These are phyloP conservation scores for Microplitis manilae DNA, from an alignment of 2,888 invertebrate genomes.

Conservation along the genomic window DNA sequence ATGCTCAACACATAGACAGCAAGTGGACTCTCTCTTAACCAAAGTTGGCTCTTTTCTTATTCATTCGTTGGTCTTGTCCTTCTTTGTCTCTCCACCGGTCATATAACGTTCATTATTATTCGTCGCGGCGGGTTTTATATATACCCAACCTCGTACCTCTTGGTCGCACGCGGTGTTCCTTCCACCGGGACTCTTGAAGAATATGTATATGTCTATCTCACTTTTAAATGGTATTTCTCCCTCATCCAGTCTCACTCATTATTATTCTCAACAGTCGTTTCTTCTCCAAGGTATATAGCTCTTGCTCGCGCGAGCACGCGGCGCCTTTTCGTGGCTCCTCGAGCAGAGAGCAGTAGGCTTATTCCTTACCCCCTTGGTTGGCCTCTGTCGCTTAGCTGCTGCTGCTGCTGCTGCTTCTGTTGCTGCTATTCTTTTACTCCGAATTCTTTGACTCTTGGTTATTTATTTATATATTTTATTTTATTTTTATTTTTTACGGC, in stretches of 20 bases:
- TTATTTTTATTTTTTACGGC: conserved; percentile 42
- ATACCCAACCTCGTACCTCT: conserved; percentile 47
- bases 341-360: not conserved
- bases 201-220: conserved; percentile 34
- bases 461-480: conserved; percentile 39
- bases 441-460: conserved; percentile 33
- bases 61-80: conserved; percentile 29
- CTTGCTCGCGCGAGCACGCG: conserved; percentile 42
- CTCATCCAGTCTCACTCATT: conserved; percentile 48
- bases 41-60: not conserved
- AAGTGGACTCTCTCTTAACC: not conserved
- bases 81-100: conserved; percentile 37
- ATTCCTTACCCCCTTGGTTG: conserved; percentile 41
- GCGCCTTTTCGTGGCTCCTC: conserved; percentile 47
- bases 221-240: conserved; percentile 43
- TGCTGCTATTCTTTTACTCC: conserved; percentile 36
- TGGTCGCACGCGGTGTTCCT: conserved; percentile 50
- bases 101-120: conserved; percentile 59
- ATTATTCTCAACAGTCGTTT: conserved; percentile 51
- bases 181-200: conserved; percentile 32
- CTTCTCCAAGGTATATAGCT: conserved; percentile 40
- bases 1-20: too few species aligned
- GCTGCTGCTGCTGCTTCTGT: conserved; percentile 28
- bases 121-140: conserved; percentile 52
- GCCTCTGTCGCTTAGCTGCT: conserved; percentile 35